Conservation (phyloP, 2,113 vertebrate species). For the Penelope pileata region DNA sequence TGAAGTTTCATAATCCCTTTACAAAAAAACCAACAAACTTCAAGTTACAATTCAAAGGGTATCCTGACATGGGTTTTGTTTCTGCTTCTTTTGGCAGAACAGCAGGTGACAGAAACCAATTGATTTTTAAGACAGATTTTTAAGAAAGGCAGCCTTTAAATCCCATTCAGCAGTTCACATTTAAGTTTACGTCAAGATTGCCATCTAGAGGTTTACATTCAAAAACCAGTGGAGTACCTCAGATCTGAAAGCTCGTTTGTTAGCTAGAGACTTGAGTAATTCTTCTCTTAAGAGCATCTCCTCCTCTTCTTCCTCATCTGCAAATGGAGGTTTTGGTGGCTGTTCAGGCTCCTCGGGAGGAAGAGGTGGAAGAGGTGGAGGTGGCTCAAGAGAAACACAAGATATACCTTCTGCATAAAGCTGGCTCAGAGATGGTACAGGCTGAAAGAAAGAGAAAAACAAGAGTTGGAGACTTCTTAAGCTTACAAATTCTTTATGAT, state of each 20-base stretch:
- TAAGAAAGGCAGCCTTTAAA: background rate
- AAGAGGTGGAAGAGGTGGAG: constrained; percentile 88
- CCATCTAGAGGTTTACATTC: constrained; percentile 62
- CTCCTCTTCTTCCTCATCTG: constrained; percentile 97
- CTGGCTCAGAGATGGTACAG: constrained; percentile 71
- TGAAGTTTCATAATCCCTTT: background rate
- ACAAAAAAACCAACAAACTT: background rate
- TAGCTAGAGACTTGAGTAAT: constrained; percentile 92
- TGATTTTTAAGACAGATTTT: background rate
- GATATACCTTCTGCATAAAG: constrained; percentile 75
- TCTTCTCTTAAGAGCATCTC: constrained; percentile 98
- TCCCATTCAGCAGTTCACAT: background rate
- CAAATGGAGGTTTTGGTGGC: constrained; percentile 95
- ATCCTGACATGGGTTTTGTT: background rate
- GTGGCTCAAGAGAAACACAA: constrained; percentile 65
- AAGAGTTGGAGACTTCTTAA: background rate
- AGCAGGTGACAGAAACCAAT: background rate
- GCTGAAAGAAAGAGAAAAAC: constrained; percentile 54
- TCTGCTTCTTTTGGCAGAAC: background rate
- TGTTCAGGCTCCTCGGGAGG: constrained; percentile 88
- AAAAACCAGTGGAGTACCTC: constrained; percentile 77
- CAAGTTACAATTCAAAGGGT: background rate
- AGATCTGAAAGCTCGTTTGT: constrained; percentile 83
- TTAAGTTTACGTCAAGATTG: background rate
- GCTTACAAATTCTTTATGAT: background rate